These are phyloP conservation scores for Rhizoglyphus robini DNA, from an alignment of 1,140 invertebrate species.

Conservation along the genomic window DNA sequence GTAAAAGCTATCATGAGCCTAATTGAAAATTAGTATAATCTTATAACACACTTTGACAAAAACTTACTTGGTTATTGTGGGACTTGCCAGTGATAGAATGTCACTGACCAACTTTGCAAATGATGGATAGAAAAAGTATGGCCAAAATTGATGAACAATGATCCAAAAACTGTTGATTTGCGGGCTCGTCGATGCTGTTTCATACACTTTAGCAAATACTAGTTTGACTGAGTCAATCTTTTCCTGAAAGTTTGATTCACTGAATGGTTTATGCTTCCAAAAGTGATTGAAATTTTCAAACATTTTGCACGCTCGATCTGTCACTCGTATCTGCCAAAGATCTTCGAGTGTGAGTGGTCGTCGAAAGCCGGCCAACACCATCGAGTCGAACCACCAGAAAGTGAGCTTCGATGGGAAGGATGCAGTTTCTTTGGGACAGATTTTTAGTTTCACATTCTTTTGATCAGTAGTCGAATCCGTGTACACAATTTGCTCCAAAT, in stretches of 20 bases:
- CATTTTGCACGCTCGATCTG: constrained; percentile 61
- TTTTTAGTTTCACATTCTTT: neutral
- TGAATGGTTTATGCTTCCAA: constrained; percentile 40
- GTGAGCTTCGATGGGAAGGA: no score
- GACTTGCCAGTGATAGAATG: constrained; percentile 70
- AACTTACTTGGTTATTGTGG: constrained; percentile 45
- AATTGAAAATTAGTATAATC: no score
- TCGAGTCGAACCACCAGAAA: constrained; percentile 78
- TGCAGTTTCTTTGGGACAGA: constrained; percentile 64
- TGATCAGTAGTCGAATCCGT: constrained; percentile 44
- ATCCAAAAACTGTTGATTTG: constrained; percentile 28
- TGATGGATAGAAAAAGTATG: constrained; percentile 64
- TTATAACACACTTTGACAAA: no score
- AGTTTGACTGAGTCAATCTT: neutral
- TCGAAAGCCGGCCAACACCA: constrained; percentile 68
- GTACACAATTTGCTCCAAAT: constrained; percentile 67
- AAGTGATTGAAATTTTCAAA: constrained; percentile 69
- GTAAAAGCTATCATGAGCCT: constrained; percentile 27
- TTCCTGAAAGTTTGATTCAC: constrained; percentile 36
- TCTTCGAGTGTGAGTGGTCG: constrained; percentile 64
- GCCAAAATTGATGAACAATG: constrained; percentile 54
- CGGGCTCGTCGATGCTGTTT: no score
- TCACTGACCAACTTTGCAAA: constrained; percentile 66
- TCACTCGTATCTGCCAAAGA: constrained; percentile 74
- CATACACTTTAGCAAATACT: no score